Percentiles rank a stretch among this genome's conserved stretches.
Conservation (phyloP, 2,888 invertebrate genomes). For the Callosobruchus maculatus region DNA sequence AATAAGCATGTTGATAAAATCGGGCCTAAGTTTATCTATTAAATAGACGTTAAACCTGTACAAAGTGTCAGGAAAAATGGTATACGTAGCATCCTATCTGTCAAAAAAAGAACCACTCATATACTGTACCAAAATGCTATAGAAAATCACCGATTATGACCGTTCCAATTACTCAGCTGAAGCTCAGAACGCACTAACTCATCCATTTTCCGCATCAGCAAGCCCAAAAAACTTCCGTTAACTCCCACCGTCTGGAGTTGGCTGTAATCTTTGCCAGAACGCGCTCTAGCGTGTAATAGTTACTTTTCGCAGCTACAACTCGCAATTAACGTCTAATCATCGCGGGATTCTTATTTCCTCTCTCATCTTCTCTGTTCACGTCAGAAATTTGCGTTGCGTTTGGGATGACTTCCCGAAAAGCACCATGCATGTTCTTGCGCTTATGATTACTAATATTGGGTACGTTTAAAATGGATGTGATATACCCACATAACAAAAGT, state of each 20-base stretch:
- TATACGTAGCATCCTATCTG: too few species aligned
- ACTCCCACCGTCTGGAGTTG: neutral
- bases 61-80: too few species aligned
- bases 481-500: too few species aligned
- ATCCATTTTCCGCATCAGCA: neutral
- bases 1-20: too few species aligned
- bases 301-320: neutral
- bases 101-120: too few species aligned
- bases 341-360: neutral
- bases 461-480: too few species aligned
- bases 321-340: neutral
- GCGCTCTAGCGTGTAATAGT: neutral
- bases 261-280: neutral
- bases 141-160: neutral
- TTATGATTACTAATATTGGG: too few species aligned
- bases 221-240: neutral
- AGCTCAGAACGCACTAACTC: neutral
- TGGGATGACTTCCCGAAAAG: too few species aligned
- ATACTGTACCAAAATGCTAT: too few species aligned
- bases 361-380: neutral
- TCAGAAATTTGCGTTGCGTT: neutral
- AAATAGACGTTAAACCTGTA: too few species aligned
- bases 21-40: too few species aligned
- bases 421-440: too few species aligned
- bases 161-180: neutral